Conservation (phyloP, 1,140 invertebrate genomes). For the Agraylea sexmaculata region DNA sequence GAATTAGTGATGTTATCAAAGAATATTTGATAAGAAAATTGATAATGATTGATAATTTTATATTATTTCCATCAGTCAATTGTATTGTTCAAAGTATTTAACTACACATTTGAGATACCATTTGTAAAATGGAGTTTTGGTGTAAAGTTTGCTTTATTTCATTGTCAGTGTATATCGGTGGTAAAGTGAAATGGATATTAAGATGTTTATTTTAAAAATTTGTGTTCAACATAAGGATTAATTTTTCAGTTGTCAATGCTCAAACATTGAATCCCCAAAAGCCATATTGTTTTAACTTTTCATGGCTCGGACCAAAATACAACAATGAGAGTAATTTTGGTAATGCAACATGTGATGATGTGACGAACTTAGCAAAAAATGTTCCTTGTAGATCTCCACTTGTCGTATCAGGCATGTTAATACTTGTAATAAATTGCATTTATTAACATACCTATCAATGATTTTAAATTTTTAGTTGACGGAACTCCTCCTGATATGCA, state of each 20-base stretch:
- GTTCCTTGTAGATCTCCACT: conserved; percentile 39
- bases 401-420: conserved; percentile 34
- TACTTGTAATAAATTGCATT: not conserved
- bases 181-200: no score
- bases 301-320: conserved; percentile 41
- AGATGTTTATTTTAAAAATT: no score
- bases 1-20: no score
- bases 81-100: no score
- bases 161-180: no score
- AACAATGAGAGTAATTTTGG: conserved; percentile 33
- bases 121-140: no score
- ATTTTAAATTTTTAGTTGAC: conserved; percentile 33
- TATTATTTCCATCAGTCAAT: no score
- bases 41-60: no score
- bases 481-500: conserved; percentile 37
- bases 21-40: no score
- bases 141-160: no score
- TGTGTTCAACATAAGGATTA: no score
- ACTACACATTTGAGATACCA: no score
- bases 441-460: not conserved
- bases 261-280: conserved; percentile 12
- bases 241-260: conserved; percentile 13
- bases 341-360: conserved; percentile 41
- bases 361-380: conserved; percentile 30
- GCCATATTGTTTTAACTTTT: conserved; percentile 39